Conservation (phyloP, 1,140 invertebrate genomes). For the Sogatella furcifera region DNA sequence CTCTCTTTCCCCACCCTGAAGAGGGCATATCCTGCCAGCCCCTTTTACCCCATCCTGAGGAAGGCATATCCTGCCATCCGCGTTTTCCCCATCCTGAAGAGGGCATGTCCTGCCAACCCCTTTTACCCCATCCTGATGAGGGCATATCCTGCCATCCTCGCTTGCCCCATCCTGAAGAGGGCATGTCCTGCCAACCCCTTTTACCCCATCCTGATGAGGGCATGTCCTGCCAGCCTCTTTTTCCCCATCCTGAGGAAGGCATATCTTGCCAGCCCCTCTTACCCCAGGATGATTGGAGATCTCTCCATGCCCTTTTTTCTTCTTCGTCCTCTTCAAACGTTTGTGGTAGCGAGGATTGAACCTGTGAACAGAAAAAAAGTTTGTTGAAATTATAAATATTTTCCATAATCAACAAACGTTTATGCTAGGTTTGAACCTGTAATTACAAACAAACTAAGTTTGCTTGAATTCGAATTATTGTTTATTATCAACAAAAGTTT, state of each 20-base stretch:
- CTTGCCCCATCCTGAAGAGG: slow-evolving; percentile 23
- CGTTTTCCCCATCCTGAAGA: slow-evolving; percentile 25
- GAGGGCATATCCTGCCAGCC: slow-evolving; percentile 23
- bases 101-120: slow-evolving; percentile 24
- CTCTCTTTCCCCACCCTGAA: slow-evolving; percentile 26
- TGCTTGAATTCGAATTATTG: too few species aligned
- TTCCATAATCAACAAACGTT: too few species aligned
- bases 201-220: slow-evolving; percentile 24
- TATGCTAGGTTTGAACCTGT: too few species aligned
- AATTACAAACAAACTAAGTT: too few species aligned
- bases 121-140: slow-evolving; percentile 25
- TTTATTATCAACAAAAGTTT: too few species aligned
- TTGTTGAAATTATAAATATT: too few species aligned
- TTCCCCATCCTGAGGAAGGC: slow-evolving; percentile 18
- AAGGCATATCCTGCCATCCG: slow-evolving; percentile 17
- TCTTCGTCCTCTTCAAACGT: slow-evolving; percentile 15
- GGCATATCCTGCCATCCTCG: slow-evolving; percentile 24
- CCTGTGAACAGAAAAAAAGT: background rate
- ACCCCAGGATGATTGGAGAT: slow-evolving; percentile 12
- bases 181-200: slow-evolving; percentile 24
- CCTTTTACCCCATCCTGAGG: slow-evolving; percentile 23
- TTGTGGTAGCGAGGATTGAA: background rate
- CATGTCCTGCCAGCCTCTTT: slow-evolving; percentile 17
- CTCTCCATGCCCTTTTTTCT: slow-evolving; percentile 18
- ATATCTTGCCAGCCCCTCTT: slow-evolving; percentile 18